Conservation (phyloP, 2,888 invertebrate species). For the Euspilapteryx auroguttella region DNA sequence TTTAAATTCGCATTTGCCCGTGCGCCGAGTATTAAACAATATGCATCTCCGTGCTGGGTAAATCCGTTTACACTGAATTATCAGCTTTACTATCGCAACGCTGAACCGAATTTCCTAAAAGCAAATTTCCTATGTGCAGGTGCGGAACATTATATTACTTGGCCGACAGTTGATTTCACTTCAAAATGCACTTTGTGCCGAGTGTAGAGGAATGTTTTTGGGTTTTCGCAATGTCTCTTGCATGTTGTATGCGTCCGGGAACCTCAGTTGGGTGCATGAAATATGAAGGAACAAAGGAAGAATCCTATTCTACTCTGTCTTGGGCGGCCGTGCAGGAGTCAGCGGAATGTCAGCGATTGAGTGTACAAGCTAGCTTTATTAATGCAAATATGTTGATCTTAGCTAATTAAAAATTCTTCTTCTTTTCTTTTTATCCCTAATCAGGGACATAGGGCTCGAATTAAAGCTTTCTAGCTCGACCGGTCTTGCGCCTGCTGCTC, state of each 20-base stretch:
- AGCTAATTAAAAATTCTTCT: too few relatives aligned
- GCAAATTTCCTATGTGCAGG: constrained; percentile 29
- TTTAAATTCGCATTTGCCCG: constrained; percentile 16
- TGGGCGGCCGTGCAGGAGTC: constrained; percentile 19
- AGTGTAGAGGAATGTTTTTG: background rate
- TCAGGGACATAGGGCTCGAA: too few relatives aligned
- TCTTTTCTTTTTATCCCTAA: too few relatives aligned
- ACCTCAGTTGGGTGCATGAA: constrained; percentile 29
- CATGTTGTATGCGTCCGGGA: constrained; percentile 21
- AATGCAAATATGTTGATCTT: too few relatives aligned
- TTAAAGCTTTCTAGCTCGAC: too few relatives aligned
- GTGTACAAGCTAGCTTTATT: too few relatives aligned
- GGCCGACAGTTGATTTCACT: constrained; percentile 3
- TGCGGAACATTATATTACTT: constrained; percentile 26
- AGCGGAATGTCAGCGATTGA: constrained; percentile 19
- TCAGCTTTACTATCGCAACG: constrained; percentile 22
- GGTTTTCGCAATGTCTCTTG: constrained; percentile 4
- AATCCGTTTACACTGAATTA: constrained; percentile 34
- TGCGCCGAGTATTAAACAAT: constrained; percentile 18
- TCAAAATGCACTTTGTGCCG: background rate
- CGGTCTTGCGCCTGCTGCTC: too few relatives aligned
- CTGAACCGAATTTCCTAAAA: constrained; percentile 28
- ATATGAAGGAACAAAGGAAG: constrained; percentile 43
- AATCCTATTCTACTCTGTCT: constrained; percentile 34
- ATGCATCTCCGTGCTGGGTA: constrained; percentile 15